Percentiles rank a stretch among this genome's conserved stretches.
Conservation (phyloP, 2,797 vertebrate species). For the Uromys caudimaculatus region DNA sequence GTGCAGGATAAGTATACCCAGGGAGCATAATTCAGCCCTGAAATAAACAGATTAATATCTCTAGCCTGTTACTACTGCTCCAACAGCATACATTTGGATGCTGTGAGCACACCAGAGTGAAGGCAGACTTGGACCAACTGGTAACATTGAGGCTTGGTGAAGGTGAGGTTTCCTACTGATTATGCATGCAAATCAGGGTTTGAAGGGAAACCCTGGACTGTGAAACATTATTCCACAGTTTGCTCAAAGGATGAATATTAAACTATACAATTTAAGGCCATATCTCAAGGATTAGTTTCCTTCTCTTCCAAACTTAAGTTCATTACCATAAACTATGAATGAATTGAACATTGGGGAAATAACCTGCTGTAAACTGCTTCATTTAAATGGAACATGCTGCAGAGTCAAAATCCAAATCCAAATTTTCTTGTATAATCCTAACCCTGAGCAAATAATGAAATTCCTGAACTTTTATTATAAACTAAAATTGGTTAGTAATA, state of each 20-base stretch:
- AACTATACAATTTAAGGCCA: constrained; percentile 61
- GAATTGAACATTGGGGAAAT: constrained; percentile 34
- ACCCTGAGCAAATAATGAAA: constrained; percentile 42
- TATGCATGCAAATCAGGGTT: neutral
- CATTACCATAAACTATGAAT: constrained; percentile 67
- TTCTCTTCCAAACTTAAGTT: constrained; percentile 50
- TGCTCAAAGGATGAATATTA: constrained; percentile 62
- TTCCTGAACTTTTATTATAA: constrained; percentile 35
- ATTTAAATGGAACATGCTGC: constrained; percentile 30
- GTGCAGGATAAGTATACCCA: constrained; percentile 18
- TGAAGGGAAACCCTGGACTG: neutral
- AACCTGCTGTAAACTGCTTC: constrained; percentile 22
- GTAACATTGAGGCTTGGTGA: neutral
- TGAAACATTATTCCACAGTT: constrained; percentile 47
- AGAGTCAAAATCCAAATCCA: constrained; percentile 42
- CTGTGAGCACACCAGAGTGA: neutral
- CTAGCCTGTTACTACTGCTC: neutral
- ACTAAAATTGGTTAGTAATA: constrained; percentile 46
- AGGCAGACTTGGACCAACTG: neutral
- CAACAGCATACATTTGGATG: neutral
- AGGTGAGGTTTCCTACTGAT: neutral
- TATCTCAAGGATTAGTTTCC: constrained; percentile 65
- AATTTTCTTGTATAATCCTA: constrained; percentile 33
- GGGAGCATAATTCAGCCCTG: neutral
- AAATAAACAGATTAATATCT: constrained; percentile 60